Conservation (phyloP, 2,113 vertebrate genomes). For the Motacilla alba region DNA sequence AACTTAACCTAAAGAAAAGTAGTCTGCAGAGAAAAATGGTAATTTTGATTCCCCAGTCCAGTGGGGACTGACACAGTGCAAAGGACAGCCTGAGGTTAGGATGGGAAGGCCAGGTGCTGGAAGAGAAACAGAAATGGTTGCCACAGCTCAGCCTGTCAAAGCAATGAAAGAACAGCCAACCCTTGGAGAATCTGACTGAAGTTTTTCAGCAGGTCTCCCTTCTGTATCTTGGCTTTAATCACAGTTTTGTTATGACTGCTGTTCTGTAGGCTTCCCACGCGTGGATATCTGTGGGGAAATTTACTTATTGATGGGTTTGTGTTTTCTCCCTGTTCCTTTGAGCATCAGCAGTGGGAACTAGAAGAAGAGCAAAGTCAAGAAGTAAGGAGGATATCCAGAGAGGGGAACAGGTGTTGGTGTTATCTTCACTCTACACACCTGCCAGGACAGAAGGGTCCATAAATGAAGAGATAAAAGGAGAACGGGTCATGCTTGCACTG, state of each 20-base stretch:
- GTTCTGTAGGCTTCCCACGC: background rate
- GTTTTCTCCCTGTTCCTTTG: background rate
- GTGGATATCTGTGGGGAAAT: background rate
- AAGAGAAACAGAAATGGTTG: background rate
- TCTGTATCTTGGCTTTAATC: background rate
- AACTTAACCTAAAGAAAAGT: background rate
- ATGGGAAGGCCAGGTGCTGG: background rate
- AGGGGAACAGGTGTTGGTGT: background rate
- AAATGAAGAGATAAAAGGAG: background rate
- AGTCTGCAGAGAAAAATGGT: background rate
- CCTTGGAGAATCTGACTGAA: background rate
- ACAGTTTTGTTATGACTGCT: background rate
- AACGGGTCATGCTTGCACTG: background rate
- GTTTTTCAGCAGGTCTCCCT: background rate
- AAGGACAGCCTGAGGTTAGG: background rate
- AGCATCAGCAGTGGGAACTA: background rate
- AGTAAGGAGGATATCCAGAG: background rate
- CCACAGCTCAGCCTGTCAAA: background rate
- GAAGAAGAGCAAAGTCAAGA: background rate
- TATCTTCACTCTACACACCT: background rate
- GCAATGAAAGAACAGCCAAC: background rate
- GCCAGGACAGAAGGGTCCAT: background rate
- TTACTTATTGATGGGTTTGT: background rate
- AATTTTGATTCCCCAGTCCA: background rate
- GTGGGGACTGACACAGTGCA: background rate